Evolutionary conservation across 2,113 vertebrate genomes (phyloP).

Genomic region (Thomomys bottae): DNA sequence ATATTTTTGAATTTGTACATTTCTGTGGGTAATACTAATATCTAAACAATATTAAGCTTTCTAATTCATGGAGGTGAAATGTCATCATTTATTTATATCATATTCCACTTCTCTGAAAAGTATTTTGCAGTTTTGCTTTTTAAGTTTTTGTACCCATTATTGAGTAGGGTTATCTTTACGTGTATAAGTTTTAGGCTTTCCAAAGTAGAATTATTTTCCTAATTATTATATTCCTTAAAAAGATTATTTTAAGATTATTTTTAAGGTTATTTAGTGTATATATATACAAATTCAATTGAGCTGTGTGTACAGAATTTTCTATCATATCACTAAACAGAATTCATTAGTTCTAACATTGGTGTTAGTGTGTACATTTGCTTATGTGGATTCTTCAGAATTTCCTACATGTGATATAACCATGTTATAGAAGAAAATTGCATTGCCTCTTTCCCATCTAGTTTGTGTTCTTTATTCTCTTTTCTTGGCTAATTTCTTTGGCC

Average conservation of each 20-base stretch:
- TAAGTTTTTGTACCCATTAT: not conserved
- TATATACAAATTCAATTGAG: not conserved
- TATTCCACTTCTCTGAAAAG: not conserved
- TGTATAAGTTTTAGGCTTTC: not conserved
- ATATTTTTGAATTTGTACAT: not conserved
- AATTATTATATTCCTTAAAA: no score
- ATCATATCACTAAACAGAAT: not conserved
- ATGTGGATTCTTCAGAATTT: not conserved
- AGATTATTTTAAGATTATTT: no score
- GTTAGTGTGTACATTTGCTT: not conserved
- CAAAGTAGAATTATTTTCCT: not conserved
- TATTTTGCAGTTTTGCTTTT: not conserved
- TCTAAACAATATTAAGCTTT: not conserved
- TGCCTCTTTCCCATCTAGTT: not conserved
- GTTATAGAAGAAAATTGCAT: not conserved
- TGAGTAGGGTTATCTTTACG: not conserved
- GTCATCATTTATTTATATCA: not conserved
- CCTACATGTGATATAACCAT: not conserved
- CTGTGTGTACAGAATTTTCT: not conserved
- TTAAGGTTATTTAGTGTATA: not conserved
- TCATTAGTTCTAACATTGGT: not conserved
- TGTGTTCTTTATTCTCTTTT: not conserved
- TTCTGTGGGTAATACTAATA: not conserved
- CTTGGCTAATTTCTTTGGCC: not conserved
- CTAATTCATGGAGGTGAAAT: not conserved